Base-by-base conservation (phyloP, 2,797 vertebrate genomes). In the Microctenopoma stevenorrisi region DNA sequence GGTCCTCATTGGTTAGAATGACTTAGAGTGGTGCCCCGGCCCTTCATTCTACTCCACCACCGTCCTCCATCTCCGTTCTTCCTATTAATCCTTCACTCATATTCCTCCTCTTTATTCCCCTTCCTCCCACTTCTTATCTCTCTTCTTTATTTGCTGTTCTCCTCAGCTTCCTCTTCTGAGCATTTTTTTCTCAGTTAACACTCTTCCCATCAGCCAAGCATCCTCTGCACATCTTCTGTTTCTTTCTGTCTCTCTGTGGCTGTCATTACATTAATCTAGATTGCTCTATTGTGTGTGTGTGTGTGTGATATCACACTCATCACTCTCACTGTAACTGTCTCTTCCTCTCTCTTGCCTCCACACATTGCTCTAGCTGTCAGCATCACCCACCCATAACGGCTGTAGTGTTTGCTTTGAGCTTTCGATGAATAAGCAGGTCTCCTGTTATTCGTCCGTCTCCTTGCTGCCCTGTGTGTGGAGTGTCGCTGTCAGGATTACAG, bases 401-500 rank as follows among this genome's bases (percentile, higher is more conserved):
- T 69, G 62, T 68, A 64, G 25, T 78, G 80, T 89, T 88, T 89
- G 74, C 76, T 80, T 63, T 82, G 78, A 68, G 75, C 76, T 83
- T 78, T 82, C 22, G 2, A 69, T 56, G 63, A 78, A 71, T 66
- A 81, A 74, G 78, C 84, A 83, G 68, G 76, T 79, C 80, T 87
- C 79, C 70, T 58, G 81, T 74, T 72, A 72, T 76, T 51, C 4
- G 3, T 64, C 68, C 33, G 2, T 78, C 80, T 84, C 65, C 51
- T 65, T 18, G 3, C 64, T 60, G 72, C 63, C 78, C 78, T 55
- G 68, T 58, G 65, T 37, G 54, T 72, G 57, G 73, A 83, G 81
- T 76, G 78, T 84, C 68, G 35, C 78, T 86, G 83, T 84, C 85
- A 78, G 88, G 87, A 91, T 92, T 90, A 89, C 80, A 82, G 81